Conservation (phyloP, 2,797 vertebrate genomes). For the Triplophysa yarkandensis region DNA sequence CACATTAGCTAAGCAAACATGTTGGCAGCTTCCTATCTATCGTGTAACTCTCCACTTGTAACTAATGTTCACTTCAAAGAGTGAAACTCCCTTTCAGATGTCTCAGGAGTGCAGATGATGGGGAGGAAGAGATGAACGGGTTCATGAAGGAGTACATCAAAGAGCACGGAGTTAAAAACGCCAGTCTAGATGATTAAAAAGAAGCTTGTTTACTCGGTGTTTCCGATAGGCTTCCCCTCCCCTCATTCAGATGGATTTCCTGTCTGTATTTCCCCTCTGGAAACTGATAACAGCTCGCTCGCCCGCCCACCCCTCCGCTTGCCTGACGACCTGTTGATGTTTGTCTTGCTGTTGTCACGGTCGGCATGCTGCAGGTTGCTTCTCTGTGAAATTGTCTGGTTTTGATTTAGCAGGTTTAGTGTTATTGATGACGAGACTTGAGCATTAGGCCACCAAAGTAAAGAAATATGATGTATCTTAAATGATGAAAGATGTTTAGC, state of each 20-base stretch:
- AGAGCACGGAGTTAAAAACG: constrained; percentile 74
- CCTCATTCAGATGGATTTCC: constrained; percentile 73
- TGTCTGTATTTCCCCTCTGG: constrained; percentile 76
- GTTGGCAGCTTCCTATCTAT: constrained; percentile 32
- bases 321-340: constrained; percentile 51
- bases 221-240: constrained; percentile 75
- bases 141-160: constrained; percentile 75
- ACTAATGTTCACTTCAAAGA: constrained; percentile 13
- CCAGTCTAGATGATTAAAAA: constrained; percentile 81
- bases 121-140: constrained; percentile 61
- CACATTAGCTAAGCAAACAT: background rate
- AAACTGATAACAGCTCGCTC: constrained; percentile 72
- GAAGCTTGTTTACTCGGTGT: constrained; percentile 79
- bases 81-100: constrained; percentile 27
- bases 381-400: background rate
- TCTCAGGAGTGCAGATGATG: constrained; percentile 44
- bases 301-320: constrained; percentile 61
- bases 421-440: too few relatives aligned
- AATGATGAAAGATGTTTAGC: background rate
- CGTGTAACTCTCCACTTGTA: constrained; percentile 35
- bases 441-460: background rate
- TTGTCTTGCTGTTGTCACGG: constrained; percentile 24
- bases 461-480: background rate
- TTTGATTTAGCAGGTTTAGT: background rate
- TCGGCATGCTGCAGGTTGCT: background rate